Base-by-base conservation (phyloP, 2,797 vertebrate genomes). In the Allobates femoralis region DNA sequence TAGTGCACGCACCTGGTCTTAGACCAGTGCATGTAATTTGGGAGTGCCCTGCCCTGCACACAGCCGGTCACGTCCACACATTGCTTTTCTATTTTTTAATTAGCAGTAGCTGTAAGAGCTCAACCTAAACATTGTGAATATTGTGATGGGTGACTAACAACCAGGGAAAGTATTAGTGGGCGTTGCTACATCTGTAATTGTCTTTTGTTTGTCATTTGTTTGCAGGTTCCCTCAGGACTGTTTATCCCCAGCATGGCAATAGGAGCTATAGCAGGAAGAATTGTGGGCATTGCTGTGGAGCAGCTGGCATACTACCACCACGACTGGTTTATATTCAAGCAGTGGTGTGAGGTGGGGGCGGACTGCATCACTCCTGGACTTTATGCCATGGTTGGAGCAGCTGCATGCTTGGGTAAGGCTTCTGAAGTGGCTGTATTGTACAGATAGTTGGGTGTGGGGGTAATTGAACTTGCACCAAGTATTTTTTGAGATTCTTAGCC, bases 241-340 rank as follows among this genome's bases (percentile, higher is more conserved):
- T 99, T 99, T 92, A 99, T 99, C 91, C 98, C 98, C 88, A 99
- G 98, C 91, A 99, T 99, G 98, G 98, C 98, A 66, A 98, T 99
- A 1, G 98, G 98, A 8, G 98, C 98, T 0, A 99, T 99, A 77
- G 98, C 98, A 0, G 98, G 98, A 51, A 95, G 98, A n/a, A 99
- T 99, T 32, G 98, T 99, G 6, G 98, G 98, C 87, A 99, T 99
- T 69, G 97, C 97, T 0, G 95, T 99, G 93, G 98, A 99, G 90
- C 98, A 99, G 92, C 94, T 99, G 85, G 98, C 98, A 0, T 98
- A 98, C 83, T 97, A 98, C 89, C 98, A 99, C 93, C 98, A 99
- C 0, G 98, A 99, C 93, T 99, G 98, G 98, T 99, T 99, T 90
- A 94, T 99, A 91, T 99, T 99, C 87, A 98, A 96, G 91, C 96